Percentiles rank a stretch among this genome's conserved stretches.
These are phyloP conservation scores for Drosophila lini DNA, from an alignment of 1,140 invertebrate species.

Conservation along the genomic window DNA sequence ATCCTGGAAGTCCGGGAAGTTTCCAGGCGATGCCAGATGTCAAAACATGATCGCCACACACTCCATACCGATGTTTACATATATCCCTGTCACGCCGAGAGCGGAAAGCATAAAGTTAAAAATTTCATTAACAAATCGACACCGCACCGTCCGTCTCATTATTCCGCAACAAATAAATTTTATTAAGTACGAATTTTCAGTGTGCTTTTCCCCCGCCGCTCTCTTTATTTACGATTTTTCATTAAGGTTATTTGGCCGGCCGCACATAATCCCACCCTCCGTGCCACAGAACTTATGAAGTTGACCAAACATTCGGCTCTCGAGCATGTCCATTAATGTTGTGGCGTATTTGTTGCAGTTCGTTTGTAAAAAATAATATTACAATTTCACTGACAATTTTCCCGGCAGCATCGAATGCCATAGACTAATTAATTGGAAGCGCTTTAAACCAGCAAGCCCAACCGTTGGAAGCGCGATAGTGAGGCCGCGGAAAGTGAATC, in stretches of 20 bases:
- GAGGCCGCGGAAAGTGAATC: constrained; percentile 22
- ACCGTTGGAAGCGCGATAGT: neutral
- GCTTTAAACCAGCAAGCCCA: constrained; percentile 23
- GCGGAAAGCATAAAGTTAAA: constrained; percentile 58
- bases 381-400: constrained; percentile 34
- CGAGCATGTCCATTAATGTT: constrained; percentile 30
- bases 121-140: constrained; percentile 77
- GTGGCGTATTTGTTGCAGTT: constrained; percentile 20
- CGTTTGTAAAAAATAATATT: constrained; percentile 23
- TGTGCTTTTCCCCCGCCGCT: constrained; percentile 5
- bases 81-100: constrained; percentile 12
- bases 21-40: too few species aligned
- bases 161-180: constrained; percentile 63
- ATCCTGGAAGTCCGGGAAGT: too few species aligned
- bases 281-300: constrained; percentile 12
- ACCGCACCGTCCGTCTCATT: constrained; percentile 29
- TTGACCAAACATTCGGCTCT: constrained; percentile 39
- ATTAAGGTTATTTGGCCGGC: constrained; percentile 53
- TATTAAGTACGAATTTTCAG: constrained; percentile 54
- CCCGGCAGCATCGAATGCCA: neutral
- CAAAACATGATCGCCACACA: too few species aligned
- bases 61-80: constrained; percentile 18
- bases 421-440: constrained; percentile 54
- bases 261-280: constrained; percentile 10
- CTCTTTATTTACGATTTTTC: constrained; percentile 70